These are phyloP conservation scores for Ceratitis capitata DNA, from an alignment of 1,140 invertebrate genomes.

Conservation along the genomic window DNA sequence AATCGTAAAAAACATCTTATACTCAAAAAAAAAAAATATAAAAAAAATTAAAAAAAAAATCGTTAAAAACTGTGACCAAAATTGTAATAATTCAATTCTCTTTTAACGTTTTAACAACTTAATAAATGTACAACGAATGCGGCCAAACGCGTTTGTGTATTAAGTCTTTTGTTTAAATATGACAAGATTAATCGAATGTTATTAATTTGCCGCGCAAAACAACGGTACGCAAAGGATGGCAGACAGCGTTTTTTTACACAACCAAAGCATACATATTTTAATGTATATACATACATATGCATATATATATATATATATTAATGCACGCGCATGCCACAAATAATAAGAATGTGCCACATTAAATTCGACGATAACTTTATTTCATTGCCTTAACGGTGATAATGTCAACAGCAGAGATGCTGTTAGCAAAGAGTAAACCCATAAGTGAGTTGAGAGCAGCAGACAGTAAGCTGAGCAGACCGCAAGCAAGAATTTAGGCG, in stretches of 20 bases:
- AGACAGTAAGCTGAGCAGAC: not conserved
- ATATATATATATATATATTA: not conserved
- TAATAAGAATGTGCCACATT: conserved; percentile 30
- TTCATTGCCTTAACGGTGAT: not conserved
- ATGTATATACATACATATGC: not conserved
- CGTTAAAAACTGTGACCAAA: no score
- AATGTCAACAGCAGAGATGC: not conserved
- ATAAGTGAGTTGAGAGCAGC: not conserved
- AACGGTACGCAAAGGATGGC: not conserved
- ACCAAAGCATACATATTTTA: not conserved
- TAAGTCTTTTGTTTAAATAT: conserved; percentile 33
- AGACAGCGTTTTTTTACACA: not conserved
- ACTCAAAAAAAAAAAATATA: no score
- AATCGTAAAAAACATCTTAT: no score
- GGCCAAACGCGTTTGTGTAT: conserved; percentile 1
- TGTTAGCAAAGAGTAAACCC: no score
- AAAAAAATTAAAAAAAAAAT: no score
- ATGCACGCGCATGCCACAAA: not conserved
- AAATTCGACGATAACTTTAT: conserved; percentile 19
- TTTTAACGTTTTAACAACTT: not conserved
- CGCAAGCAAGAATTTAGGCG: not conserved
- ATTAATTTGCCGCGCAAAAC: conserved; percentile 14
- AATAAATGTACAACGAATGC: not conserved
- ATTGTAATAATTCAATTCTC: not conserved
- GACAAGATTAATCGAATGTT: conserved; percentile 9